Percentiles rank a stretch among this genome's conserved stretches.
phyloP scores from a whole-genome alignment of 2,113 vertebrate genomes.

The Oreotragus oreotragus region DNA sequence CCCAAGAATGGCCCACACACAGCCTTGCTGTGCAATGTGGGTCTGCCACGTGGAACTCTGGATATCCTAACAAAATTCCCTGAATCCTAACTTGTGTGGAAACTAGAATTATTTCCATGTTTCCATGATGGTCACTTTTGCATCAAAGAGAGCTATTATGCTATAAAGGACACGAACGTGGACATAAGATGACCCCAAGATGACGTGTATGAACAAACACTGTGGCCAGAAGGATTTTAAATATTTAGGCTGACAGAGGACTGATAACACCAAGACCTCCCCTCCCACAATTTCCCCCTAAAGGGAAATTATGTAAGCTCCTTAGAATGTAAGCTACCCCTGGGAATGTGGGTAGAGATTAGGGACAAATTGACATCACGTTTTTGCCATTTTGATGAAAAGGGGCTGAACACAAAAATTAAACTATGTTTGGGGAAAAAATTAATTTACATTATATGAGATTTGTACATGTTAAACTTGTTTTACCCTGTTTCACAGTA shows the following conservation, averaged over 20 bases:
- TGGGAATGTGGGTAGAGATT: not conserved
- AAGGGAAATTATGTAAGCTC: not conserved
- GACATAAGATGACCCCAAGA: not conserved
- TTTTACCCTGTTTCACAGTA: not conserved
- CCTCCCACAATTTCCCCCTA: accelerated
- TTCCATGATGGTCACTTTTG: not conserved
- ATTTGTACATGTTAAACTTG: not conserved
- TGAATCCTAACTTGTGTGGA: not conserved
- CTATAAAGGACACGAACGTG: not conserved
- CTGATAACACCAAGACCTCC: not conserved
- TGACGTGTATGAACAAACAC: not conserved
- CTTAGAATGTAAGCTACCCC: not conserved
- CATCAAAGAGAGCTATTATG: not conserved
- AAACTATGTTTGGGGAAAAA: not conserved
- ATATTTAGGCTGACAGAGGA: not conserved
- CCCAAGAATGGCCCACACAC: not conserved
- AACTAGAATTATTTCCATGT: not conserved
- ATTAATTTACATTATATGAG: not conserved
- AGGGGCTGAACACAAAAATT: not conserved
- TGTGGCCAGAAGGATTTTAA: not conserved
- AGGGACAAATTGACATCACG: not conserved
- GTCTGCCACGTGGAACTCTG: not conserved
- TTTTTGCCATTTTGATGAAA: not conserved
- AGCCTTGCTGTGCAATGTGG: not conserved
- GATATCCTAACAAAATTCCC: not conserved